Evolutionary conservation across 2,888 invertebrate genomes (phyloP).

Genomic region (Cylindroiulus punctatus): DNA sequence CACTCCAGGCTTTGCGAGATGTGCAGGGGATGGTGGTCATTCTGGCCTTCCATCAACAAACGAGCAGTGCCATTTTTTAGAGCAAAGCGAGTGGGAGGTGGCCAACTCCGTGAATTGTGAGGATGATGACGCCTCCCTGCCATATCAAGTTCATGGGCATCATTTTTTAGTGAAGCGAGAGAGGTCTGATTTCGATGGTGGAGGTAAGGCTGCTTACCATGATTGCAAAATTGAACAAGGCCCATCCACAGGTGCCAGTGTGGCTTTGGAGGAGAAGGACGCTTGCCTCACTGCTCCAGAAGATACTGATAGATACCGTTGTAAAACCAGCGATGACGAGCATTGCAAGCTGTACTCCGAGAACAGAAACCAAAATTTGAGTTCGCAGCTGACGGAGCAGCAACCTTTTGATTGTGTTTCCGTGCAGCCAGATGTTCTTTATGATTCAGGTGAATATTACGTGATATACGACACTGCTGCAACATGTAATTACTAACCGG

Average conservation of each 20-base stretch:
- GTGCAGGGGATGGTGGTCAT: not conserved
- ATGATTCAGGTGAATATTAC: constrained; percentile 18
- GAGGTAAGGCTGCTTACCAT: constrained; percentile 34
- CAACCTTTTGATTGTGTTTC: not conserved
- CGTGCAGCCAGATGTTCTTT: constrained; percentile 1
- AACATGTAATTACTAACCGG: not conserved
- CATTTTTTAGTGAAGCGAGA: constrained; percentile 51
- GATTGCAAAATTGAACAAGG: constrained; percentile 36
- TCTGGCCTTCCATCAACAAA: not conserved
- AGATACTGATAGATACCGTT: not conserved
- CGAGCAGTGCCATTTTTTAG: constrained; percentile 52
- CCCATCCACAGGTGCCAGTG: constrained; percentile 15
- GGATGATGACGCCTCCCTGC: not conserved
- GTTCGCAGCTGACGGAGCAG: not conserved
- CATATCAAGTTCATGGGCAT: not conserved
- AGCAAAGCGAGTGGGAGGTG: not conserved
- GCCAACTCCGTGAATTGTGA: not conserved
- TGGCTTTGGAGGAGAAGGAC: not conserved
- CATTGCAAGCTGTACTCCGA: not conserved
- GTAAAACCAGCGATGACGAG: not conserved
- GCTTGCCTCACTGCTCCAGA: not conserved
- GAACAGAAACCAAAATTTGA: not conserved
- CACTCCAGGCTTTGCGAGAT: not conserved
- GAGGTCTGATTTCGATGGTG: constrained; percentile 52
- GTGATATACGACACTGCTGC: not conserved